Base-by-base conservation (phyloP, 2,113 vertebrate species). In the Ammodytes dubius region DNA sequence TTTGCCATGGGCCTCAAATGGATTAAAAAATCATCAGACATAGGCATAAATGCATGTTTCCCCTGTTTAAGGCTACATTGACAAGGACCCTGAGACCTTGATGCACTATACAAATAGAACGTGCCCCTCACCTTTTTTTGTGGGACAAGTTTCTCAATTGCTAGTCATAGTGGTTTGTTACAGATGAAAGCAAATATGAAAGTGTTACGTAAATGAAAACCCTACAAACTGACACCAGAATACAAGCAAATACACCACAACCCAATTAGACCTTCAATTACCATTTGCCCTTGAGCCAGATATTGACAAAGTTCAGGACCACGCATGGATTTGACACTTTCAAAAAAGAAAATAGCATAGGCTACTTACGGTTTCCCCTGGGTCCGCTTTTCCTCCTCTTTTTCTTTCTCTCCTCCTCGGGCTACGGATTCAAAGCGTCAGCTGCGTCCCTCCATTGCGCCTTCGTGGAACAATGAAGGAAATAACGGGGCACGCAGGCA, bases 361-460 rank as follows among this genome's bases (percentile, higher is more conserved):
- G 15, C 72, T 92, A 95, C 94, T 95, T 71, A 95, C 94, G 83
- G 81, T 94, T 89, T 84, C 78, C 79, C 76, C 71, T 53, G 77
- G 79, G 88, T 84, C 81, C 85, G 83, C 86, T 79, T 60, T 64
- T 47, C 77, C 89, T 63, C 74, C 83, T 74, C 75, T 65, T 47
- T 63, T 81, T 68, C 70, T 69, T 53, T 70, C 77, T 89, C 79
- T 93, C 84, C 89, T 93, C 87, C 76, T 77, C 83, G 77, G 88
- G 85, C 84, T 88, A 76, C 73, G 76, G 84, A 91, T 90, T 86
- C 76, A 72, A 70, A 89, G 91, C 93, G 93, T 95, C 95, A 95
- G 93, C 93, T 95, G 85, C 77, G 92, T 89, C 84, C 89, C 84
- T 91, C 90, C 94, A 95, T 95, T 88, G 84, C 74, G 83, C 79